phyloP scores from a whole-genome alignment of 35 echinoderm and acorn worm species.

The Hemicentrotus pulcherrimus region DNA sequence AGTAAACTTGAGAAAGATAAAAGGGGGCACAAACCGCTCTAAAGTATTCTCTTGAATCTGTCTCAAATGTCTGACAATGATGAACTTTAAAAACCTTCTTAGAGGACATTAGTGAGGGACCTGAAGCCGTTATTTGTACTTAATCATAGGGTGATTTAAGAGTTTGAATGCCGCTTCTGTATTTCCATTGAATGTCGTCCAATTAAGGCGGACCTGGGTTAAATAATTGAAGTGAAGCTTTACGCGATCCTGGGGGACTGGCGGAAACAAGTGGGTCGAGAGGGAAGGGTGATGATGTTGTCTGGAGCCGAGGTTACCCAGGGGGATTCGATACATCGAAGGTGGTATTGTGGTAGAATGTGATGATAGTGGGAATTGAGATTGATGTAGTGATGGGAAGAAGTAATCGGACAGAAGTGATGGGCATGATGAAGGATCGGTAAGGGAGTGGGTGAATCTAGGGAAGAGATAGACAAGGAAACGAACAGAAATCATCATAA shows the following conservation, averaged over 20 bases:
- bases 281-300: not conserved
- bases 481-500: too few relatives aligned
- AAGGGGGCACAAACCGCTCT: not conserved
- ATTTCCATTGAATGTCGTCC: not conserved
- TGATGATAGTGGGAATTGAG: not conserved
- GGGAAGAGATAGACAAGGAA: too few relatives aligned
- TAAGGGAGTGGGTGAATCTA: too few relatives aligned
- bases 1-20: not conserved
- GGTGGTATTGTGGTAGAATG: not conserved
- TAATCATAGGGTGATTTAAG: not conserved
- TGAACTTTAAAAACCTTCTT: not conserved
- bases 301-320: not conserved
- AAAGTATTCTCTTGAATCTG: not conserved
- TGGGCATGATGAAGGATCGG: too few relatives aligned
- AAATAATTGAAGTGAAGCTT: not conserved
- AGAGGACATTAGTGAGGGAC: not conserved
- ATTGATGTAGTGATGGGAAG: too few relatives aligned
- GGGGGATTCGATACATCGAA: not conserved
- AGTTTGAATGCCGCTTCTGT: not conserved
- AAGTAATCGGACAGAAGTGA: too few relatives aligned
- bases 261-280: not conserved
- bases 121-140: not conserved
- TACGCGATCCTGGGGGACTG: not conserved
- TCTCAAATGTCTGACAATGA: not conserved
- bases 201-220: not conserved